phyloP scores from a whole-genome alignment of 2,113 vertebrate genomes.

The Poicephalus meyeri region DNA sequence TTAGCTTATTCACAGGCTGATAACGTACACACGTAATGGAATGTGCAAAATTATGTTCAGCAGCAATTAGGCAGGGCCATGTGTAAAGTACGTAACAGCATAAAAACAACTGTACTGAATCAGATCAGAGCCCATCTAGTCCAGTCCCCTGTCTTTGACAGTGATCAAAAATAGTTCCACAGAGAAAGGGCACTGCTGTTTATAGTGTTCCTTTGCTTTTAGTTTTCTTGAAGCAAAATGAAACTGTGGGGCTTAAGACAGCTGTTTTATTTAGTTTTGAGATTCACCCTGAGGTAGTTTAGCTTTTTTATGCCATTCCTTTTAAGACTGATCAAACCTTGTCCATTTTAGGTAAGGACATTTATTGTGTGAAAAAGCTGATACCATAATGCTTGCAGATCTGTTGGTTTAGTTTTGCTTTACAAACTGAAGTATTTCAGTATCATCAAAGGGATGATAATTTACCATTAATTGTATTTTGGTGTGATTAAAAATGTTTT shows the following conservation, averaged over 20 bases:
- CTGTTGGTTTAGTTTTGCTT: neutral
- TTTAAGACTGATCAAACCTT: neutral
- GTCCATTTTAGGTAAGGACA: neutral
- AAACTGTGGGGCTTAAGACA: neutral
- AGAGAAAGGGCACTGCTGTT: neutral
- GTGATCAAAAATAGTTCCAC: neutral
- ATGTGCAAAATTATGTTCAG: neutral
- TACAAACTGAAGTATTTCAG: neutral
- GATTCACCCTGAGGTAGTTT: neutral
- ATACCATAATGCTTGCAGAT: neutral
- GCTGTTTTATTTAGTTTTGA: neutral
- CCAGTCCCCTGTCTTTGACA: neutral
- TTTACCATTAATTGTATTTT: neutral
- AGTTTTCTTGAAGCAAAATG: neutral
- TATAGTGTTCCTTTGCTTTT: neutral
- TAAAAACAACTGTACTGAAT: neutral
- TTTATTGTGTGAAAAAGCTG: neutral
- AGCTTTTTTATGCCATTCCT: neutral
- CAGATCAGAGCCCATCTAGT: neutral
- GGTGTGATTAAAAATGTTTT: neutral
- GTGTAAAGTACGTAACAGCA: neutral
- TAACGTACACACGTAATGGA: neutral
- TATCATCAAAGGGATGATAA: neutral
- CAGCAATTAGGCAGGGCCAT: neutral
- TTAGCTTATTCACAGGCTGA: neutral